phyloP scores from a whole-genome alignment of 2,888 invertebrate species.

The Dinocampus coccinellae region DNA sequence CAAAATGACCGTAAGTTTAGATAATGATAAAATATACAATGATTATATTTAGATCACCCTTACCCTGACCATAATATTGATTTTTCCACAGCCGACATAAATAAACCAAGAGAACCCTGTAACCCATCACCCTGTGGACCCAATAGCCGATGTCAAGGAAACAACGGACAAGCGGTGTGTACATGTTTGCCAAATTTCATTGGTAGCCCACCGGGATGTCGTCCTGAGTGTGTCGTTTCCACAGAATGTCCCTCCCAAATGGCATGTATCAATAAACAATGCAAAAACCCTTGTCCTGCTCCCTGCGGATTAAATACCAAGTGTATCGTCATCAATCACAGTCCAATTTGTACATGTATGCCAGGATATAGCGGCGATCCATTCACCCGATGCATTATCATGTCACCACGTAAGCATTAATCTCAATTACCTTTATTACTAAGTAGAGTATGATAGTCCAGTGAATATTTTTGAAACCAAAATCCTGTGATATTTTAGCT shows the following conservation, averaged over 20 bases:
- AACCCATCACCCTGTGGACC: constrained; percentile 83
- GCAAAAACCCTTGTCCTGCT: constrained; percentile 86
- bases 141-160: constrained; percentile 81
- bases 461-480: neutral
- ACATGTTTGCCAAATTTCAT: constrained; percentile 80
- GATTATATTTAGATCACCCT: neutral
- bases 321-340: constrained; percentile 85
- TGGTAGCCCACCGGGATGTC: constrained; percentile 83
- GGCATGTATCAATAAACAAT: constrained; percentile 85
- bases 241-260: constrained; percentile 81
- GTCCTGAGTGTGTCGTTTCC: constrained; percentile 82
- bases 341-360: constrained; percentile 84
- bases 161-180: constrained; percentile 81
- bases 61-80: neutral
- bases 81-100: constrained; percentile 30
- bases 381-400: constrained; percentile 68
- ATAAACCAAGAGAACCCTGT: constrained; percentile 70
- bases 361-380: constrained; percentile 80
- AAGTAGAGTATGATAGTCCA: neutral
- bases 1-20: constrained; percentile 38
- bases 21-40: neutral
- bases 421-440: neutral
- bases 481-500: constrained; percentile 44
- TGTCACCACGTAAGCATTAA: constrained; percentile 56
- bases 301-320: constrained; percentile 83